phyloP scores from a whole-genome alignment of 2,888 invertebrate genomes.

The Electrophaes corylata region DNA sequence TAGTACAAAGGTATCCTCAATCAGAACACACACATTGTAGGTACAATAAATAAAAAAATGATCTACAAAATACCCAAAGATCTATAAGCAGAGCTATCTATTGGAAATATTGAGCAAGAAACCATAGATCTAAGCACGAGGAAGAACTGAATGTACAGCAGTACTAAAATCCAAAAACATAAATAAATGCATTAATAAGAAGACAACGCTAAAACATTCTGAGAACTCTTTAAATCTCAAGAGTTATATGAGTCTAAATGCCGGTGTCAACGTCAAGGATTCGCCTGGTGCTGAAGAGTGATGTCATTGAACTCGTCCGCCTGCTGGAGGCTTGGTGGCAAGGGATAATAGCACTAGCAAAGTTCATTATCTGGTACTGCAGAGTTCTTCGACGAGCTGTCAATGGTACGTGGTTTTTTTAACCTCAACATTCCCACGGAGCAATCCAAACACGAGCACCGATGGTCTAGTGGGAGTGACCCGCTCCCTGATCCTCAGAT shows the following conservation, averaged over 20 bases:
- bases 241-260: constrained; percentile 45
- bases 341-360: constrained; percentile 73
- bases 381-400: constrained; percentile 64
- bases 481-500: too few relatives aligned
- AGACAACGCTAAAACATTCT: not conserved
- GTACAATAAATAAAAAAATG: too few relatives aligned
- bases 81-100: too few relatives aligned
- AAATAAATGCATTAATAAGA: not conserved
- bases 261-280: constrained; percentile 58
- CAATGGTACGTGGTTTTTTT: constrained; percentile 50
- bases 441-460: too few relatives aligned
- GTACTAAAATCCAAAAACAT: too few relatives aligned
- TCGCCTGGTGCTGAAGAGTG: constrained; percentile 65
- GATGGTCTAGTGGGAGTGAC: too few relatives aligned
- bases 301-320: constrained; percentile 72
- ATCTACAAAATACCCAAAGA: too few relatives aligned
- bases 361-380: constrained; percentile 71
- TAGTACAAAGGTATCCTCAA: not conserved
- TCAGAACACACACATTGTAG: too few relatives aligned
- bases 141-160: too few relatives aligned
- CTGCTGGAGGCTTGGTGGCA: constrained; percentile 82
- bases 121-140: not conserved
- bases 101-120: not conserved
- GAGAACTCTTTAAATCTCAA: constrained; percentile 6
- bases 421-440: not conserved